phyloP scores from a whole-genome alignment of 2,113 vertebrate genomes.

The Pimephales promelas region DNA sequence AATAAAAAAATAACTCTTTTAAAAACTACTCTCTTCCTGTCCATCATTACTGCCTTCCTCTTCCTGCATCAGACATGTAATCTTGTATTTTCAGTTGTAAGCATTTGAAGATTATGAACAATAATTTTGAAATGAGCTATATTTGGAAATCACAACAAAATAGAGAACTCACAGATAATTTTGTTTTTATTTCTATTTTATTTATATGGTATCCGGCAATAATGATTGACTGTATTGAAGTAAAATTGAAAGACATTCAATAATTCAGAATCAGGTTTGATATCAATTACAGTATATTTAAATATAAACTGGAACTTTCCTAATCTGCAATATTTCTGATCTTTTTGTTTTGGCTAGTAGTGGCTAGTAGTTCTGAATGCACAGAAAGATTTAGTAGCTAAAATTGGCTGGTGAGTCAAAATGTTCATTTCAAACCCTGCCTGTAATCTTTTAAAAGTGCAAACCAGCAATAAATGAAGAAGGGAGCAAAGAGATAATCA shows the following conservation, averaged over 20 bases:
- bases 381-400: background rate
- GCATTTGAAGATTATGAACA: background rate
- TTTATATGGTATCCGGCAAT: background rate
- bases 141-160: background rate
- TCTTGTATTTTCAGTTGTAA: background rate
- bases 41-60: background rate
- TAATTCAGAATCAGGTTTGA: background rate
- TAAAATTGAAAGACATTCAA: background rate
- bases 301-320: background rate
- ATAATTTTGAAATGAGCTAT: background rate
- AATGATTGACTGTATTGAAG: no score
- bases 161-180: background rate
- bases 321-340: background rate
- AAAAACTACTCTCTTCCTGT: constrained; percentile 49
- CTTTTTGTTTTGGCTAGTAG: background rate
- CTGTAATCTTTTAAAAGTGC: background rate
- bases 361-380: background rate
- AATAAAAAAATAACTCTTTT: constrained; percentile 51
- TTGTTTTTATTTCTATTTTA: background rate
- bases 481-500: background rate
- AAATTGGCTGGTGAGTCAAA: background rate
- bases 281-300: background rate
- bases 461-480: background rate
- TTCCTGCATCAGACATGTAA: background rate
- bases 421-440: background rate